A percentile compares a stretch with the other conserved stretches of the same genome.
phyloP scores from a whole-genome alignment of 2,888 invertebrate genomes.

The Drosophila infuscata region DNA sequence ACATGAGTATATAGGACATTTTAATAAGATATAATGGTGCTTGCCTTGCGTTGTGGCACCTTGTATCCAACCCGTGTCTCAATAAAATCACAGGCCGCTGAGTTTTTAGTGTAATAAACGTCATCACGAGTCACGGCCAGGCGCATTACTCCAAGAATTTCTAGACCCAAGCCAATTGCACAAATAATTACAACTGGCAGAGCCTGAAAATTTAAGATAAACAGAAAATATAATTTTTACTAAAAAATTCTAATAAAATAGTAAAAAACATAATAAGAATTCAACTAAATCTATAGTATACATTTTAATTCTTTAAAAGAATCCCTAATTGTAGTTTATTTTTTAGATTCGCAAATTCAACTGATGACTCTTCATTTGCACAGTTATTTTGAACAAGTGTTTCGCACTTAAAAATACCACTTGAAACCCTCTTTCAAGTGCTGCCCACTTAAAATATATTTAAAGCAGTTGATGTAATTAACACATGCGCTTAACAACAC shows the following conservation, averaged over 20 bases:
- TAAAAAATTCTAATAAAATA: not conserved
- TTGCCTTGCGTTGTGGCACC: conserved; percentile 58
- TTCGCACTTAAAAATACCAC: not conserved
- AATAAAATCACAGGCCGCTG: conserved; percentile 51
- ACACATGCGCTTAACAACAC: conserved; percentile 40
- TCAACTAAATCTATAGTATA: not conserved
- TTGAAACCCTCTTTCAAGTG: conserved; percentile 21
- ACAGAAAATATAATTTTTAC: not conserved
- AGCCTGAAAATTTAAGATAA: conserved; percentile 47
- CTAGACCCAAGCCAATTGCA: conserved; percentile 34
- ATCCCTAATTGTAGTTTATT: not conserved
- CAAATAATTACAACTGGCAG: conserved; percentile 62
- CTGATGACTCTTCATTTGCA: not conserved
- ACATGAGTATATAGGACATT: not conserved
- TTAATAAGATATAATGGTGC: not conserved
- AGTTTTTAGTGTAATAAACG: conserved; percentile 61
- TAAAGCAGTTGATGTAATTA: not conserved
- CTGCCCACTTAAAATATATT: conserved; percentile 14
- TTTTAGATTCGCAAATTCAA: not conserved
- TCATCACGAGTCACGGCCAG: conserved; percentile 69
- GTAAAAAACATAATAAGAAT: not conserved
- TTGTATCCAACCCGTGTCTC: conserved; percentile 70
- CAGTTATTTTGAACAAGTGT: conserved; percentile 2
- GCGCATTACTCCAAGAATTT: conserved; percentile 33
- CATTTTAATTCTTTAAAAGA: not conserved